Evolutionary conservation across 1,140 invertebrate genomes (phyloP).

Genomic region (Aphaenogaster rudis): DNA sequence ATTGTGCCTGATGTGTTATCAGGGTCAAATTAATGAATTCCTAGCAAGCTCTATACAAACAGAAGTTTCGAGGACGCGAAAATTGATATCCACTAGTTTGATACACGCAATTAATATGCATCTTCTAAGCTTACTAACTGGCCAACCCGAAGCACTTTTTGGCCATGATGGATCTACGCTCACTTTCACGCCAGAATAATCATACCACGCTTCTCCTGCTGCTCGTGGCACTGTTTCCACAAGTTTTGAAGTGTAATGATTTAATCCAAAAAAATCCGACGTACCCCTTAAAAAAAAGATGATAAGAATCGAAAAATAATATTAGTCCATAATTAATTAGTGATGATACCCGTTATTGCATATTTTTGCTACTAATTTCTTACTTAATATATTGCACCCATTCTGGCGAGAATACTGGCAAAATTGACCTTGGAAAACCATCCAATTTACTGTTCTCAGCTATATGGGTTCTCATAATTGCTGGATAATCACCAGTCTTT

Average conservation of each 20-base stretch:
- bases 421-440: slow-evolving; percentile 85
- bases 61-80: slow-evolving; percentile 4
- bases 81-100: slow-evolving; percentile 44
- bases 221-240: slow-evolving; percentile 75
- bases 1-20: slow-evolving; percentile 8
- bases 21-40: slow-evolving; percentile 29
- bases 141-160: slow-evolving; percentile 65
- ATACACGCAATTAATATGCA: slow-evolving; percentile 28
- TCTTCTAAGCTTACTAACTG: slow-evolving; percentile 66
- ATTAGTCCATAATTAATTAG: not conserved
- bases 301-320: not conserved
- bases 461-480: slow-evolving; percentile 87
- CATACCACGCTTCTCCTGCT: slow-evolving; percentile 60
- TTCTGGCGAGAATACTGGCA: slow-evolving; percentile 87
- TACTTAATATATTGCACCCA: slow-evolving; percentile 85
- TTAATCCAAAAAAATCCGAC: slow-evolving; percentile 88
- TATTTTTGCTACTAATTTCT: not conserved
- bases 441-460: slow-evolving; percentile 87
- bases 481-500: slow-evolving; percentile 88
- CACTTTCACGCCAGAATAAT: slow-evolving; percentile 76
- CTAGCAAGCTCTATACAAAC: not conserved
- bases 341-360: not conserved
- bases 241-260: slow-evolving; percentile 88
- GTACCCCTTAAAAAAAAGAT: slow-evolving; percentile 78
- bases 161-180: slow-evolving; percentile 78